phyloP scores from a whole-genome alignment of 37 sponge, comb jelly and placozoan genomes.

The Ianthella basta region DNA sequence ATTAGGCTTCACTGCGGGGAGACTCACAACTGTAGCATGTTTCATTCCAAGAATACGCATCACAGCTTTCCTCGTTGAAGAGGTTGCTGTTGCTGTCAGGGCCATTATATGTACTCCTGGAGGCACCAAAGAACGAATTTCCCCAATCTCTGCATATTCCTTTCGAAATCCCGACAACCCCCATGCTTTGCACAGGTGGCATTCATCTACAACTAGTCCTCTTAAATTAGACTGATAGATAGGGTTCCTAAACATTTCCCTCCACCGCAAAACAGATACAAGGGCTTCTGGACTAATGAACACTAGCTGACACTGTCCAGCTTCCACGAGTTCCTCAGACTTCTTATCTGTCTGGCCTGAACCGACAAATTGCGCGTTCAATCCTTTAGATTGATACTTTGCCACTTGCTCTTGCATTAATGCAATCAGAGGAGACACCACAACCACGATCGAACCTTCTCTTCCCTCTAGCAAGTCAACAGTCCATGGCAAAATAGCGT shows the following conservation, averaged over 20 bases:
- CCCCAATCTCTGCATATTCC: slow-evolving; percentile 11
- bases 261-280: too few species aligned
- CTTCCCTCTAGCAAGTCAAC: too few species aligned
- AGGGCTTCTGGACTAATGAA: not conserved
- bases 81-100: too few species aligned
- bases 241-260: too few species aligned
- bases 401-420: slow-evolving; percentile 34
- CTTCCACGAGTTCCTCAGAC: not conserved
- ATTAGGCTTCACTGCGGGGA: too few species aligned
- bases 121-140: too few species aligned
- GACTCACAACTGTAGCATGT: too few species aligned
- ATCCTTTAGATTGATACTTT: not conserved
- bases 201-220: not conserved
- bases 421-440: slow-evolving; percentile 33
- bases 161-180: not conserved
- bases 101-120: too few species aligned
- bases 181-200: not conserved
- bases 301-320: not conserved
- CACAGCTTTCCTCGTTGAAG: too few species aligned
- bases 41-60: too few species aligned
- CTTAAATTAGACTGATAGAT: not conserved
- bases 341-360: not conserved
- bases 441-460: slow-evolving; percentile 7
- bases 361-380: not conserved
- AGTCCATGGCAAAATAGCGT: not conserved